A percentile compares a stretch with the other conserved stretches of the same genome.
Conservation (phyloP, 1,140 invertebrate species). For the Dreissena polymorpha region DNA sequence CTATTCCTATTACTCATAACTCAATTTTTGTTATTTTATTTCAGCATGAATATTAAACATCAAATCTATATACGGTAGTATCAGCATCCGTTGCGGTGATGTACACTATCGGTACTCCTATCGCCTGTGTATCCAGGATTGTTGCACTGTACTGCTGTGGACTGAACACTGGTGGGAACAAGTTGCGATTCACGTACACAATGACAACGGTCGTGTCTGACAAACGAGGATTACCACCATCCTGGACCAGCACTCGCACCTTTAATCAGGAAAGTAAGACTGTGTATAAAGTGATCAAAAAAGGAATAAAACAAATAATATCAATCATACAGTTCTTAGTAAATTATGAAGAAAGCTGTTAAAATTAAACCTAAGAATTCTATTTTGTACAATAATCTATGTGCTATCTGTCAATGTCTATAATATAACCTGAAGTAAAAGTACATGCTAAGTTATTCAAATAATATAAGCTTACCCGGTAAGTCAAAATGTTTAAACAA, state of each 20-base stretch:
- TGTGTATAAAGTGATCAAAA: too few relatives aligned
- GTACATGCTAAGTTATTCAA: too few relatives aligned
- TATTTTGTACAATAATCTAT: too few relatives aligned
- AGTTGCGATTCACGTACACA: conserved; percentile 83
- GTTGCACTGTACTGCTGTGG: conserved; percentile 32
- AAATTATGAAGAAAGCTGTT: too few relatives aligned
- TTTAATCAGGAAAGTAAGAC: background rate
- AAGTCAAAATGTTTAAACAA: too few relatives aligned
- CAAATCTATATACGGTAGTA: conserved; percentile 48
- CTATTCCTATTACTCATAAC: too few relatives aligned
- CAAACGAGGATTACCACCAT: conserved; percentile 78
- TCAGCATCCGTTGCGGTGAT: conserved; percentile 63
- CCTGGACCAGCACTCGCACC: conserved; percentile 63
- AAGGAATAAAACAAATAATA: background rate
- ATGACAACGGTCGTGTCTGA: conserved; percentile 59
- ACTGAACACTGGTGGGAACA: conserved; percentile 87
- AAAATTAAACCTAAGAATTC: too few relatives aligned
- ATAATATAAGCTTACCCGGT: too few relatives aligned
- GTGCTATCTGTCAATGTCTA: too few relatives aligned
- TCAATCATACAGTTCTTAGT: background rate
- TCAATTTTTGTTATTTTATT: too few relatives aligned
- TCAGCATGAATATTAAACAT: too few relatives aligned
- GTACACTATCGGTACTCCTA: conserved; percentile 54
- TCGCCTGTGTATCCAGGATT: conserved; percentile 61
- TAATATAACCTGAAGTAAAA: too few relatives aligned